Evolutionary conservation across 1,140 invertebrate species (phyloP), one percentile per base, ranked within the genome.

Genomic region (Goniozus legneri): DNA sequence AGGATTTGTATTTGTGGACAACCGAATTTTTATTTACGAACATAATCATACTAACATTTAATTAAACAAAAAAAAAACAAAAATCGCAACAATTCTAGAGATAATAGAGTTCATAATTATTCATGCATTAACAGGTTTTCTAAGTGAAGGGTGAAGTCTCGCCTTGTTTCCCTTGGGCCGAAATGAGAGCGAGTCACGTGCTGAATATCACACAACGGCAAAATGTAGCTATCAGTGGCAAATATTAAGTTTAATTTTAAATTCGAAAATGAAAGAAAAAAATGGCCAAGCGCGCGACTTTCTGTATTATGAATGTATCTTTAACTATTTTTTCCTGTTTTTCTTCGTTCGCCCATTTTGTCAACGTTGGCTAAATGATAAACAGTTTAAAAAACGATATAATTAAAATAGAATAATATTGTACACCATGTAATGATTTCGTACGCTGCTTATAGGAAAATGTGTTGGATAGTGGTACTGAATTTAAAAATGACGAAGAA

Each of bases 91-190:
- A 50, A 44, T 40, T 13, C 44, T 45, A 45, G 3, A 22, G 50
- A 37, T 52, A 56, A 52, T 54, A 43, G 43, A 57, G 52, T 57
- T 61, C 52, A 72, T 66, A 62, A 73, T 71, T 62, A 56, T 73
- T 55, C 68, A 58, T 72, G 54, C 66, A 66, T 75, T 70, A 61
- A 73, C 71, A 76, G 71, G 71, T 75, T 76, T 74, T 69, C 72
- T 72, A 76, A 76, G 58, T 73, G 71, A 74, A 61, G 57, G 63
- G 62, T 58, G 67, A 67, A 61, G 59, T 68, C 65, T 70, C 70
- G 62, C 58, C 55, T 64, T 62, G 56, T 64, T 61, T 65, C 62
- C 53, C 56, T 50, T 47, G 60, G 58, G 62, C 48, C 41, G 53
- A 67, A 63, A 64, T 58, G 58, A 66, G 62, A 62, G 55, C 65